Base-by-base conservation (phyloP, 2,797 vertebrate genomes). In the Champsocephalus gunnari region DNA sequence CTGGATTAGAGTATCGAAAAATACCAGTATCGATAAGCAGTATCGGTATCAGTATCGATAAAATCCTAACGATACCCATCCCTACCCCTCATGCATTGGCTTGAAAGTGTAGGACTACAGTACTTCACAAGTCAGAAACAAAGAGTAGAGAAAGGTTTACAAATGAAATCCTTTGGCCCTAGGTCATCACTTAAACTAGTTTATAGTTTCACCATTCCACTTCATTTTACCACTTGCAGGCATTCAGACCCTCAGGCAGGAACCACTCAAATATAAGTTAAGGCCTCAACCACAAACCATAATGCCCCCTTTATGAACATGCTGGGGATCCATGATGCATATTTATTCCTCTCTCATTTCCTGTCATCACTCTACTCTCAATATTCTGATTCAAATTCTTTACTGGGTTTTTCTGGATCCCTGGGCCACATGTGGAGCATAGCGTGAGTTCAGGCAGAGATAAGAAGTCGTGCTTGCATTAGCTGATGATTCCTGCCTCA, bases 381-480 rank as follows among this genome's bases (percentile, higher is more conserved):
- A 10, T 41, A 21, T 50, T 53, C 16, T 8, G 19, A 53, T 54
- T 68, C 49, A 47, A 64, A 74, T 17, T 72, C 11, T 38, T 38
- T 60, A 47, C 38, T 16, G 14, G 67, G 63, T 41, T 65, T 59
- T 61, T 74, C 45, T 72, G 59, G 68, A 55, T 79, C 51, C 63
- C 45, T 38, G 51, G 44, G 19, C 34, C 51, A 51, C 32, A 57
- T 47, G 47, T 71, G 56, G 41, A 73, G 64, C 45, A 44, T 10
- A 9, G 53, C 2, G 3, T 47, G 19, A 12, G 1, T 51, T 47
- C 38, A 62, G 21, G 14, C 50, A 21, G 17, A 19, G 16, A 59
- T 54, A 56, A 16, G 17, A 24, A 38, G 21, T 49, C 0, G 19
- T 21, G 44, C 19, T 65, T 54, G 21, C 53, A 44, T 60, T 47